These are phyloP conservation scores for Orthosia gracilis DNA, from an alignment of 2,888 invertebrate species.

Conservation along the genomic window DNA sequence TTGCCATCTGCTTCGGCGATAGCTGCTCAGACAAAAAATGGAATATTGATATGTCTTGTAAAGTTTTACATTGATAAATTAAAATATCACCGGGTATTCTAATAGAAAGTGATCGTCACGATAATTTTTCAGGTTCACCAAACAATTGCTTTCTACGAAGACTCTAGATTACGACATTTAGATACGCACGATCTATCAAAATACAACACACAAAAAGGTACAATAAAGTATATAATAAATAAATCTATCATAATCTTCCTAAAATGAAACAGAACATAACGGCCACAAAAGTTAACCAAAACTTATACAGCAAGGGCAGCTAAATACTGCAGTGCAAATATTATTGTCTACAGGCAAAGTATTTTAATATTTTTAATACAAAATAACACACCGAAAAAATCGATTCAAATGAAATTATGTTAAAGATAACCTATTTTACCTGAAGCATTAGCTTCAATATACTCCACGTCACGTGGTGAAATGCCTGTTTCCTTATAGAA, in stretches of 20 bases:
- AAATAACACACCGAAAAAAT: background rate
- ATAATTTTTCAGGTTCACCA: background rate
- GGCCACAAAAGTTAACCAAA: background rate
- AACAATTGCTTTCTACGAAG: background rate
- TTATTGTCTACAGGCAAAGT: background rate
- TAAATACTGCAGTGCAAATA: background rate
- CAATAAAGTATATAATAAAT: too few relatives aligned
- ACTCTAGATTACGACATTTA: background rate
- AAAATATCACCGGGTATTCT: background rate
- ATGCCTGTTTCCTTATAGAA: conserved; percentile 91
- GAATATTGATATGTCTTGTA: background rate
- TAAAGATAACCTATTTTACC: conserved; percentile 78
- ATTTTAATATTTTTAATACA: too few relatives aligned
- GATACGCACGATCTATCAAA: background rate
- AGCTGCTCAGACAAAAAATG: conserved; percentile 68
- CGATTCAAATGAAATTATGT: background rate
- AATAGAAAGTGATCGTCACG: background rate
- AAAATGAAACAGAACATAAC: too few relatives aligned
- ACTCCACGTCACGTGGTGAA: conserved; percentile 93
- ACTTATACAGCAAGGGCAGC: background rate
- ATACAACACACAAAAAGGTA: background rate
- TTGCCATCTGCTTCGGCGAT: conserved; percentile 92
- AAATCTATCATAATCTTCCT: too few relatives aligned
- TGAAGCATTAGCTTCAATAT: conserved; percentile 95
- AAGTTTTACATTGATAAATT: background rate